These are phyloP conservation scores for Eciton burchellii DNA, from an alignment of 1,140 invertebrate species.

Conservation along the genomic window DNA sequence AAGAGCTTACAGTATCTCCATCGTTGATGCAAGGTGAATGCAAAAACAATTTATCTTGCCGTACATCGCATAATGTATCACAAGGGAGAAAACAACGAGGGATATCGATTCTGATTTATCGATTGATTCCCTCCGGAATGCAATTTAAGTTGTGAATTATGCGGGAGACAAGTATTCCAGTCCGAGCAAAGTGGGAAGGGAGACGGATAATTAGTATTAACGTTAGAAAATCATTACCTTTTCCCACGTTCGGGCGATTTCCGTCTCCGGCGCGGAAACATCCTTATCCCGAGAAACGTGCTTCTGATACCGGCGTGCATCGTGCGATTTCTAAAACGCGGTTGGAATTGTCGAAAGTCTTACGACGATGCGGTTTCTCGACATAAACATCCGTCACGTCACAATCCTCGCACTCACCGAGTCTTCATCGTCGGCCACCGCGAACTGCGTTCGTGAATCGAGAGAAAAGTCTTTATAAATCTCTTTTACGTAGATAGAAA, in stretches of 20 bases:
- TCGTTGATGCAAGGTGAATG: background rate
- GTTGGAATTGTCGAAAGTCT: background rate
- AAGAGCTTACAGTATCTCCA: background rate
- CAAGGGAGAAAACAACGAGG: background rate
- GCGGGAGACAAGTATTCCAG: background rate
- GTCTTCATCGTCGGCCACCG: constrained; percentile 19
- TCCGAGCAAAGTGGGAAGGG: background rate
- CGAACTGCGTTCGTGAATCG: background rate
- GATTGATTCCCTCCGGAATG: background rate
- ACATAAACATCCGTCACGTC: background rate
- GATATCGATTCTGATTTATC: background rate
- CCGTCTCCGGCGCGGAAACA: constrained; percentile 57
- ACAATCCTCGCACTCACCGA: background rate
- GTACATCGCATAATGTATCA: background rate
- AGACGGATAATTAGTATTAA: constrained; percentile 27
- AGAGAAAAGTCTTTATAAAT: constrained; percentile 4
- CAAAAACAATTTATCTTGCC: constrained; percentile 2
- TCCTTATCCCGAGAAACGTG: constrained; percentile 74
- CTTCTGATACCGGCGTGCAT: constrained; percentile 83
- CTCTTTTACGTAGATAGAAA: background rate
- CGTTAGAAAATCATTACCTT: constrained; percentile 78
- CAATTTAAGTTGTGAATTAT: background rate
- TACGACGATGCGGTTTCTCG: background rate
- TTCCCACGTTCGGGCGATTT: constrained; percentile 76
- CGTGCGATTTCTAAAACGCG: constrained; percentile 13